A percentile compares a stretch with the other conserved stretches of the same genome.
These are phyloP conservation scores for Sebastes melanostomus DNA, from an alignment of 2,797 vertebrate species.

Conservation along the genomic window DNA sequence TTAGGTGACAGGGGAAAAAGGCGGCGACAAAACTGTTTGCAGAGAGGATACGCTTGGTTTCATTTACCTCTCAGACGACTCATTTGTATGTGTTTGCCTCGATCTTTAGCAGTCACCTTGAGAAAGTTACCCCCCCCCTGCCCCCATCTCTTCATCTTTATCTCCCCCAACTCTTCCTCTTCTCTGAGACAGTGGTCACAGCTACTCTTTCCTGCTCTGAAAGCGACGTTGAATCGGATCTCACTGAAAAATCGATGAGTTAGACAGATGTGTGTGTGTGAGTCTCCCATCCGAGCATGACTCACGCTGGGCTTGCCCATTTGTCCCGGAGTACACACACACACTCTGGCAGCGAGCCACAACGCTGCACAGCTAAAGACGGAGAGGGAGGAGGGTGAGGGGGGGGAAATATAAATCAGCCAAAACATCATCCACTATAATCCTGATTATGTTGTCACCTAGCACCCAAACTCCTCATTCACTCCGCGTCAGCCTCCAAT, in stretches of 20 bases:
- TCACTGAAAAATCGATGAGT: slow-evolving; percentile 59
- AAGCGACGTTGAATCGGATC: slow-evolving; percentile 42
- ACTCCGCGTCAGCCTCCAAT: slow-evolving; percentile 5
- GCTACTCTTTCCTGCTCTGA: slow-evolving; percentile 10
- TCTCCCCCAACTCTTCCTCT: slow-evolving; percentile 22
- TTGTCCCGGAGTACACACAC: slow-evolving; percentile 33
- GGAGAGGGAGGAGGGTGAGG: not conserved
- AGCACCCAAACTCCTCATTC: slow-evolving; percentile 27
- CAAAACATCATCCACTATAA: slow-evolving; percentile 40
- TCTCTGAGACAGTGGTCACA: slow-evolving; percentile 26
- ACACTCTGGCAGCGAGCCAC: slow-evolving; percentile 7
- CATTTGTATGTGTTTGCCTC: slow-evolving; percentile 66
- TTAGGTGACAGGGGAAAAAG: not conserved
- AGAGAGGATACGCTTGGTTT: slow-evolving; percentile 22
- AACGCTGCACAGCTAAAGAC: slow-evolving; percentile 24
- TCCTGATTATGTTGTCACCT: slow-evolving; percentile 53
- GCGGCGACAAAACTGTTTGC: slow-evolving; percentile 5
- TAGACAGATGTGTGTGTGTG: slow-evolving; percentile 27
- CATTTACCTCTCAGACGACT: slow-evolving; percentile 37
- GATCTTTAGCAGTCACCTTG: slow-evolving; percentile 73
- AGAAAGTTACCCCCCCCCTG: slow-evolving; percentile 15
- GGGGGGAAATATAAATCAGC: slow-evolving; percentile 32
- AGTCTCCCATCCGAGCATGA: slow-evolving; percentile 49
- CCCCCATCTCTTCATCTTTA: slow-evolving; percentile 58
- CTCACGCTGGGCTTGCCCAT: slow-evolving; percentile 53